Conservation (phyloP, 2,888 invertebrate species). For the Leuctra nigra region DNA sequence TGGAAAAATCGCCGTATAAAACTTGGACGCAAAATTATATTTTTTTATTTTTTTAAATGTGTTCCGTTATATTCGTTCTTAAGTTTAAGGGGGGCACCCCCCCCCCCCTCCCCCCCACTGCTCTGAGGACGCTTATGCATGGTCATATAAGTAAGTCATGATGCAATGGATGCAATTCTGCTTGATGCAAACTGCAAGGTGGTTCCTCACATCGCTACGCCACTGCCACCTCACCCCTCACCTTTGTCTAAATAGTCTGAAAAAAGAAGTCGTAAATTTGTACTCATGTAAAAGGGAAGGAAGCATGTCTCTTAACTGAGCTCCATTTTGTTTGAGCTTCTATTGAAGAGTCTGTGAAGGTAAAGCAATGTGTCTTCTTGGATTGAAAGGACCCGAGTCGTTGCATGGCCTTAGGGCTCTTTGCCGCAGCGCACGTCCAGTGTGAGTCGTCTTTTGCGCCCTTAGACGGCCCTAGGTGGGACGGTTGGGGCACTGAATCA, state of each 20-base stretch:
- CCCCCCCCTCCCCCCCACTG: no score
- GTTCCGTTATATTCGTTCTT: no score
- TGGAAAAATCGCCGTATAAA: no score
- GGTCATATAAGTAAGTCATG: no score
- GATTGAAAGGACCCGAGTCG: conserved; percentile 17
- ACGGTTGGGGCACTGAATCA: conserved; percentile 27
- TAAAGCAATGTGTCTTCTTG: conserved; percentile 23
- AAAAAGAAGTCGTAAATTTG: conserved; percentile 29
- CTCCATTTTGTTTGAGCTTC: conserved; percentile 22
- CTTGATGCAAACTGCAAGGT: no score
- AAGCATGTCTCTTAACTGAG: conserved; percentile 15
- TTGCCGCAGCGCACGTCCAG: background rate
- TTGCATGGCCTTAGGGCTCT: background rate
- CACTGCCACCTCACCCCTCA: conserved; percentile 9
- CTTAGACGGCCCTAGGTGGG: conserved; percentile 16
- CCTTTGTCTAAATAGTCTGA: conserved; percentile 14
- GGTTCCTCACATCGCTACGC: no score
- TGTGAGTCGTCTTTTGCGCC: background rate
- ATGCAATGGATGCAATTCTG: no score
- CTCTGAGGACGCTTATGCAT: no score
- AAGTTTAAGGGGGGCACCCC: no score
- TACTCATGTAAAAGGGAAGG: conserved; percentile 25
- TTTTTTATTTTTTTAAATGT: no score
- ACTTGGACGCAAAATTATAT: no score
- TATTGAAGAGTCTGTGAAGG: conserved; percentile 20